A percentile compares a stretch with the other conserved stretches of the same genome.
These are phyloP conservation scores for Tyto alba DNA, from an alignment of 2,113 vertebrate species.

Conservation along the genomic window DNA sequence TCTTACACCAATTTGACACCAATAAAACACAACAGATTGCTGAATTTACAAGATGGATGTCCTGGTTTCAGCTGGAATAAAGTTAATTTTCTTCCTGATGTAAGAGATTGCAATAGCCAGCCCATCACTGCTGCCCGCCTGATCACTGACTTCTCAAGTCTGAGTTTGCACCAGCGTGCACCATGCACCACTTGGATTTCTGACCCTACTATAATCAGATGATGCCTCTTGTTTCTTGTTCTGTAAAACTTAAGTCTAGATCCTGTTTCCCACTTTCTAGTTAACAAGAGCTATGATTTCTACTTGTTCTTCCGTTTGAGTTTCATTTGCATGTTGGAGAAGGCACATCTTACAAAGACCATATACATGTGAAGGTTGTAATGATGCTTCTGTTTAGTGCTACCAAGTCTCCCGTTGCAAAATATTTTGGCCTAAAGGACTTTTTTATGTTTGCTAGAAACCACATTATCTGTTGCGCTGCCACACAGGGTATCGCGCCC, in stretches of 20 bases:
- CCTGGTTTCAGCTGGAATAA: too few species aligned
- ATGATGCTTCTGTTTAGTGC: not conserved
- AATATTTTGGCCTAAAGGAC: not conserved
- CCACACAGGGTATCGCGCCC: fast-evolving
- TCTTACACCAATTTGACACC: not conserved
- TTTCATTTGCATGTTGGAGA: not conserved
- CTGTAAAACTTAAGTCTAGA: not conserved
- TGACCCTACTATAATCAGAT: not conserved
- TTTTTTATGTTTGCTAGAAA: not conserved
- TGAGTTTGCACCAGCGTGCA: not conserved
- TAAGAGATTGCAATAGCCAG: not conserved
- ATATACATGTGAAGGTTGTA: not conserved
- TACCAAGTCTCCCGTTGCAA: not conserved
- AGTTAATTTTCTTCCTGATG: not conserved
- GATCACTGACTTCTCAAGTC: not conserved
- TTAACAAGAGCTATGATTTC: not conserved
- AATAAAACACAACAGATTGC: not conserved
- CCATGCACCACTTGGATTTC: not conserved
- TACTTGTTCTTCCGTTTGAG: not conserved
- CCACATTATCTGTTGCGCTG: not conserved
- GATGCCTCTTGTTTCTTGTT: not conserved
- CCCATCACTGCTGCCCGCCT: not conserved
- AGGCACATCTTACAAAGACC: not conserved
- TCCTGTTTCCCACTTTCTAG: not conserved
- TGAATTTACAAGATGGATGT: not conserved